These are phyloP conservation scores for Holacanthus passer DNA, from an alignment of 2,113 vertebrate genomes.

Conservation along the genomic window DNA sequence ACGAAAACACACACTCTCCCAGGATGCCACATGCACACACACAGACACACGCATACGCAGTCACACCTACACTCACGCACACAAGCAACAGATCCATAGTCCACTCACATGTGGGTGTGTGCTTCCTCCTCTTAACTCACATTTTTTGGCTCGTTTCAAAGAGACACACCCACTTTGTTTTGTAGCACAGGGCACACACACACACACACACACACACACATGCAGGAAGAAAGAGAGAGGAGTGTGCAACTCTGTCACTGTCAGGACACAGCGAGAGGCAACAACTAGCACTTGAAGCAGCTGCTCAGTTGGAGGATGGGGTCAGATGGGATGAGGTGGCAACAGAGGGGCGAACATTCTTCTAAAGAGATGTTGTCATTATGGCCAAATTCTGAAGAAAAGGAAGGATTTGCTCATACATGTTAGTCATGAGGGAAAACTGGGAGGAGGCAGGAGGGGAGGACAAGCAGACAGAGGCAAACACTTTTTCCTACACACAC, in stretches of 20 bases:
- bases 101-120: slow-evolving; percentile 55
- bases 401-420: not conserved
- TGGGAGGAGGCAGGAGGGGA: slow-evolving; percentile 4
- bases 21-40: not conserved
- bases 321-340: not conserved
- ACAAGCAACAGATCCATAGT: slow-evolving; percentile 35
- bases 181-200: slow-evolving; percentile 55
- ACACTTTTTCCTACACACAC: not conserved
- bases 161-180: slow-evolving; percentile 75
- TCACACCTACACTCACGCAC: slow-evolving; percentile 15
- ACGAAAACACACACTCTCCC: not conserved
- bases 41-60: not conserved
- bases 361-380: not conserved
- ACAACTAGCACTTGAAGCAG: slow-evolving; percentile 15
- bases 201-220: slow-evolving; percentile 39
- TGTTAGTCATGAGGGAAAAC: slow-evolving; percentile 11
- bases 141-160: slow-evolving; percentile 53
- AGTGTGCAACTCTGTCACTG: slow-evolving; percentile 44
- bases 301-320: slow-evolving; percentile 5
- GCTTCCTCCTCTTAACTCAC: slow-evolving; percentile 58
- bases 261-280: slow-evolving; percentile 30
- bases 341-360: not conserved
- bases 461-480: not conserved
- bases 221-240: slow-evolving; percentile 5
- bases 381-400: slow-evolving; percentile 19